Conservation (phyloP, 2,888 invertebrate species). For the Leucophenga maculata region DNA sequence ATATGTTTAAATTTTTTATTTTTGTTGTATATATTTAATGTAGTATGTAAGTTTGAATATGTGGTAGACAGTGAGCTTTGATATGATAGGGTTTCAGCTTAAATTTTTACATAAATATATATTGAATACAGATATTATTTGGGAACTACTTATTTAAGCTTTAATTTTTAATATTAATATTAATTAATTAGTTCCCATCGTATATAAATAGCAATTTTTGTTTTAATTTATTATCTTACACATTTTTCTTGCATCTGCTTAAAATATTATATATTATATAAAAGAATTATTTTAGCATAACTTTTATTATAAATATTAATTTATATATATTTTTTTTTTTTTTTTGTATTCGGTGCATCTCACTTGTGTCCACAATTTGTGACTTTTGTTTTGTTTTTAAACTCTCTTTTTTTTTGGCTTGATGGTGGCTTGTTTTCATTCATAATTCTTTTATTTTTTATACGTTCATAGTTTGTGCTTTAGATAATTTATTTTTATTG, state of each 20-base stretch:
- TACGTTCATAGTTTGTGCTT: conserved; percentile 19
- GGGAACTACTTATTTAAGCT: too few relatives aligned
- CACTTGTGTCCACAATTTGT: background rate
- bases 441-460: background rate
- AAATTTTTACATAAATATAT: conserved; percentile 2
- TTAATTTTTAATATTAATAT: too few relatives aligned
- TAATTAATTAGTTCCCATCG: too few relatives aligned
- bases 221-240: too few relatives aligned
- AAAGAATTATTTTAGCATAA: too few relatives aligned
- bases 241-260: too few relatives aligned
- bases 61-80: conserved; percentile 3
- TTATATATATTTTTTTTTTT: background rate
- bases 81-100: conserved; percentile 8
- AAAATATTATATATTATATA: too few relatives aligned
- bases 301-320: background rate
- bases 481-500: background rate
- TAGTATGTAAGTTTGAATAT: background rate
- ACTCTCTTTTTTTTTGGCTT: conserved; percentile 10
- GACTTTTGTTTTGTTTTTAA: background rate
- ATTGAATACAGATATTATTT: background rate
- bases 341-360: conserved; percentile 3
- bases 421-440: conserved; percentile 7
- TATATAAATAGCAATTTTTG: too few relatives aligned
- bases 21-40: background rate
- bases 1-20: background rate